These are phyloP conservation scores for Drosophila aldrichi DNA, from an alignment of 2,888 invertebrate species.

Conservation along the genomic window DNA sequence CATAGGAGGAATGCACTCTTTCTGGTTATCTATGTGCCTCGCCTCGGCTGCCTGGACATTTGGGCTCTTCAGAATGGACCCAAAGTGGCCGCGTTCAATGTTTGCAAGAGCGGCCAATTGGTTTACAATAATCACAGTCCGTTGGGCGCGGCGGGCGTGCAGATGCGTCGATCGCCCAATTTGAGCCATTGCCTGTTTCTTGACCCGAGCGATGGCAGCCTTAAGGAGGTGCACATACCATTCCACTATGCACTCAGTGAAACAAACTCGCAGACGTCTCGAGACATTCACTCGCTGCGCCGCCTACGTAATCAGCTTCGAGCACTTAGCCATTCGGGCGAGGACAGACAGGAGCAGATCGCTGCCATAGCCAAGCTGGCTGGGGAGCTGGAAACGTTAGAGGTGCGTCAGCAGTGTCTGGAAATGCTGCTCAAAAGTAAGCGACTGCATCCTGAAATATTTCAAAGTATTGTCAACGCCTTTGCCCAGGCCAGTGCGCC, in stretches of 20 bases:
- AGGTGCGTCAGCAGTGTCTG: constrained; percentile 90
- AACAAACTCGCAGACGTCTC: constrained; percentile 93
- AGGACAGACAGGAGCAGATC: constrained; percentile 86
- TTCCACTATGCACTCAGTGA: constrained; percentile 96
- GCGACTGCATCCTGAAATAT: constrained; percentile 88
- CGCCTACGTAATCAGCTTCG: constrained; percentile 90
- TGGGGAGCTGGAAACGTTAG: constrained; percentile 89
- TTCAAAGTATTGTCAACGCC: constrained; percentile 86
- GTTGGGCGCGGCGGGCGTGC: constrained; percentile 86
- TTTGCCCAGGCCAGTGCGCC: constrained; percentile 60
- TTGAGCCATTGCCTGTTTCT: constrained; percentile 92
- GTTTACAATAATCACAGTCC: constrained; percentile 93
- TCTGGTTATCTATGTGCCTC: constrained; percentile 96
- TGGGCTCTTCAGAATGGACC: constrained; percentile 96
- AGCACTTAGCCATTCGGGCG: constrained; percentile 86
- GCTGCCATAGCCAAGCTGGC: constrained; percentile 84
- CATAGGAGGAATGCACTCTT: constrained; percentile 89
- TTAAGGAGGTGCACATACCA: constrained; percentile 94
- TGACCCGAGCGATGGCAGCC: constrained; percentile 91
- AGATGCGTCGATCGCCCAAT: constrained; percentile 82
- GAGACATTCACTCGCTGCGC: constrained; percentile 94
- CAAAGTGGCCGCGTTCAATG: constrained; percentile 95
- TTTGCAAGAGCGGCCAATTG: constrained; percentile 93
- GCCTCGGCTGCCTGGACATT: constrained; percentile 96
- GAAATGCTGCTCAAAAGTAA: constrained; percentile 90